Conservation (phyloP, 2,888 invertebrate species). For the Napeogenes inachia region DNA sequence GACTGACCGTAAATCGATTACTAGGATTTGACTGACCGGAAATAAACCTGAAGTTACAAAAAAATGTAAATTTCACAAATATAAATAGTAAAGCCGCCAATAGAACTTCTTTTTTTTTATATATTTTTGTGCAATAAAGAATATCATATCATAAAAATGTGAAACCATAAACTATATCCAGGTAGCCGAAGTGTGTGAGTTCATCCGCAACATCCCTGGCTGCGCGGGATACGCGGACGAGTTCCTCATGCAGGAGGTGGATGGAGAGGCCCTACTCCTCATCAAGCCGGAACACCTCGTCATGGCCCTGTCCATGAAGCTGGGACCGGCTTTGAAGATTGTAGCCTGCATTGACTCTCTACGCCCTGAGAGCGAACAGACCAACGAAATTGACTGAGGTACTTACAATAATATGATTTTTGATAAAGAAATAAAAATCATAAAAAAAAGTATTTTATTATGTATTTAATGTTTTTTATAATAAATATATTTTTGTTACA, state of each 20-base stretch:
- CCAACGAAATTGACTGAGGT: constrained; percentile 59
- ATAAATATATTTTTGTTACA: background rate
- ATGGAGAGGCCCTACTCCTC: constrained; percentile 94
- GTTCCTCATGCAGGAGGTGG: constrained; percentile 96
- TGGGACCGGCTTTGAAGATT: constrained; percentile 97
- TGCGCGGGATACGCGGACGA: constrained; percentile 96
- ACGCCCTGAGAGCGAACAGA: constrained; percentile 78
- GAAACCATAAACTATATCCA: constrained; percentile 42
- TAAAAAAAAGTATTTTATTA: no score
- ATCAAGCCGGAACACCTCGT: constrained; percentile 96
- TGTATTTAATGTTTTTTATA: no score
- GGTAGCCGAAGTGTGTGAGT: constrained; percentile 92
- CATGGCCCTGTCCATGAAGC: constrained; percentile 95
- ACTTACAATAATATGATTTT: no score
- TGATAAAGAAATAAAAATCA: no score
- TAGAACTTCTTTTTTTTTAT: no score
- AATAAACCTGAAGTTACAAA: no score
- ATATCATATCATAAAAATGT: background rate
- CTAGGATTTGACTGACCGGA: no score
- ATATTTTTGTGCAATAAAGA: background rate
- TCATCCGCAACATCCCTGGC: constrained; percentile 92
- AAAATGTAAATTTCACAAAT: no score
- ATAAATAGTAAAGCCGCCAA: no score
- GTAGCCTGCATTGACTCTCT: constrained; percentile 93
- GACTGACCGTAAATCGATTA: constrained; percentile 31